Conservation (phyloP, 53 echinoderm and acorn worm genomes). For the Paelopatides confundens region DNA sequence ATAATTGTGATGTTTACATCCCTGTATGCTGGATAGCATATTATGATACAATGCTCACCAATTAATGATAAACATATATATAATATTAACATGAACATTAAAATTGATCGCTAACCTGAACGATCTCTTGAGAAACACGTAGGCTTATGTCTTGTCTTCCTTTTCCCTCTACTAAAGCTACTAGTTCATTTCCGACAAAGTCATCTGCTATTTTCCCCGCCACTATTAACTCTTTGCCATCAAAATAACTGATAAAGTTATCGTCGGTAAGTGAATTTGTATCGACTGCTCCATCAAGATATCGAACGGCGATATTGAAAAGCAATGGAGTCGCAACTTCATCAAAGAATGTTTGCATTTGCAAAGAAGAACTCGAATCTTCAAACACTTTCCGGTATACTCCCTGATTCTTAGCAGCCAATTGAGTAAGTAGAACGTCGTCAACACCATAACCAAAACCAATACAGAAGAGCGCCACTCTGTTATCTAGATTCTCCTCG, state of each 20-base stretch:
- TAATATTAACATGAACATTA: no score
- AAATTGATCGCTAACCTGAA: slow-evolving; percentile 12
- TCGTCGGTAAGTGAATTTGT: slow-evolving; percentile 66
- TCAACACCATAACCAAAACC: slow-evolving; percentile 1
- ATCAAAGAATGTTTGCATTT: slow-evolving; percentile 90
- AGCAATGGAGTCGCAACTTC: slow-evolving; percentile 94
- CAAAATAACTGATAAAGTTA: slow-evolving; percentile 79
- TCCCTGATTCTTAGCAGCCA: background rate
- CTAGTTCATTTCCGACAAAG: slow-evolving; percentile 2
- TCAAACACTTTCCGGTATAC: slow-evolving; percentile 62
- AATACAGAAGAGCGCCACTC: background rate
- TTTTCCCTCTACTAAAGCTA: slow-evolving; percentile 14
- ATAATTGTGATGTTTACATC: no score
- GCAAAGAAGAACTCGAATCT: slow-evolving; percentile 76
- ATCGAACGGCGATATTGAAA: slow-evolving; percentile 80
- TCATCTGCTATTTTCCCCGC: slow-evolving; percentile 78
- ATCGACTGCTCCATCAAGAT: slow-evolving; percentile 63
- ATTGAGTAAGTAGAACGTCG: background rate
- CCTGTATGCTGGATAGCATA: no score
- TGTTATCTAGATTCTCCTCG: background rate
- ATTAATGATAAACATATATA: no score
- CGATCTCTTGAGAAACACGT: slow-evolving; percentile 18
- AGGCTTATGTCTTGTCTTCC: slow-evolving; percentile 37
- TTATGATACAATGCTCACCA: no score
- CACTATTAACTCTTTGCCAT: slow-evolving; percentile 92